Percentiles rank a stretch among this genome's conserved stretches.
Evolutionary conservation across 2,888 invertebrate species (phyloP).

Genomic region (Synanthedon vespiformis): DNA sequence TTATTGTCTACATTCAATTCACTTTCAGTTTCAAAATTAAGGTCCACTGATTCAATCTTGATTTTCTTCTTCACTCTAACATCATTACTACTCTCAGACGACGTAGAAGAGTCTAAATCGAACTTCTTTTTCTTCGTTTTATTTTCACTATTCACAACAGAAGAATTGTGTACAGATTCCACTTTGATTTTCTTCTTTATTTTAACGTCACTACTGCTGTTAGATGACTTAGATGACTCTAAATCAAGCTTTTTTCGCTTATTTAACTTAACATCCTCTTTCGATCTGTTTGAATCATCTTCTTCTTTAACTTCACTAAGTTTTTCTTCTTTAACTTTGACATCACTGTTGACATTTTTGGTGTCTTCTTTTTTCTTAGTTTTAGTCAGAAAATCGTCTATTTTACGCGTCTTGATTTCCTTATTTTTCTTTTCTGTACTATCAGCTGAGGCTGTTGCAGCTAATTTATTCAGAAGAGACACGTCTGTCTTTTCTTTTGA

Average conservation of each 20-base stretch:
- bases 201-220: not conserved
- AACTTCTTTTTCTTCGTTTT: not conserved
- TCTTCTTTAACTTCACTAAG: constrained; percentile 6
- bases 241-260: constrained; percentile 3
- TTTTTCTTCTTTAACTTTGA: not conserved
- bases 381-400: constrained; percentile 13
- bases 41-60: too few relatives aligned
- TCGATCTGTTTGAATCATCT: constrained; percentile 3
- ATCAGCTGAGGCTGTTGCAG: constrained; percentile 26
- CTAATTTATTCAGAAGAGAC: constrained; percentile 61
- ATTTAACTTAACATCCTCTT: constrained; percentile 6
- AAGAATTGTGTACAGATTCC: not conserved
- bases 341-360: not conserved
- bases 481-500: constrained; percentile 77
- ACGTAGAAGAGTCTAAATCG: not conserved
- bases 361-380: not conserved
- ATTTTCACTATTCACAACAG: too few relatives aligned
- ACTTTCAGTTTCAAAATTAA: too few relatives aligned
- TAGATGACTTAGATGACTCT: constrained; percentile 1
- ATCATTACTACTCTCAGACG: too few relatives aligned
- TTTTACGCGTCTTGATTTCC: constrained; percentile 14
- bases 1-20: too few relatives aligned
- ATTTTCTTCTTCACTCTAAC: too few relatives aligned
- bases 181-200: constrained; percentile 2
- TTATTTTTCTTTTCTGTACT: constrained; percentile 35